These are phyloP conservation scores for Drosophila setosimentum DNA, from an alignment of 2,888 invertebrate genomes.

Conservation along the genomic window DNA sequence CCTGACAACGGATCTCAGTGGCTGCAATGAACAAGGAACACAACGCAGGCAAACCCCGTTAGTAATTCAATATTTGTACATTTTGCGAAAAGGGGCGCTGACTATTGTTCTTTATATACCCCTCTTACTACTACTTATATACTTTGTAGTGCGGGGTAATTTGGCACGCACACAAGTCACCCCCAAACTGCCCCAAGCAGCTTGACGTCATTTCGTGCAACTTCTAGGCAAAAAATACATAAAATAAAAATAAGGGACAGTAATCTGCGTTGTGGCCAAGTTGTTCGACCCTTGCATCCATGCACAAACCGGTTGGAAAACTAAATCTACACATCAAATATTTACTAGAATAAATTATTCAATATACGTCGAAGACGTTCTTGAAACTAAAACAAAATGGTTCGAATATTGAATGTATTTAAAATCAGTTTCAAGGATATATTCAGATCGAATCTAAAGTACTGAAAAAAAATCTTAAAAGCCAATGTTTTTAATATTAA, in stretches of 20 bases:
- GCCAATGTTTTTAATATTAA: background rate
- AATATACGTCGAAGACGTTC: background rate
- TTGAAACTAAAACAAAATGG: background rate
- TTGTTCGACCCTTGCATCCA: background rate
- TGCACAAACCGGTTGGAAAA: background rate
- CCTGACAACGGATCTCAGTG: conserved; percentile 96
- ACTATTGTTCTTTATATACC: conserved; percentile 5
- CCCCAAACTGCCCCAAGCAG: conserved; percentile 19
- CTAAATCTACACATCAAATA: background rate
- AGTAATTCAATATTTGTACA: conserved; percentile 67
- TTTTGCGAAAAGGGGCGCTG: conserved; percentile 32
- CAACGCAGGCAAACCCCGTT: conserved; percentile 6
- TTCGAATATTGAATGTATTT: background rate
- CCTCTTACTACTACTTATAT: background rate
- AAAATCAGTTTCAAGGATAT: background rate
- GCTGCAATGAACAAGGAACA: conserved; percentile 86
- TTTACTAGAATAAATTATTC: background rate
- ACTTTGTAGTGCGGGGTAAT: conserved; percentile 35
- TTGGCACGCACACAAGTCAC: conserved; percentile 17
- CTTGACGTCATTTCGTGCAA: conserved; percentile 24
- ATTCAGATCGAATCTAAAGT: background rate
- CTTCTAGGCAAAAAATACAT: background rate
- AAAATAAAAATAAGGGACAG: background rate
- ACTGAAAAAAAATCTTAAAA: background rate
- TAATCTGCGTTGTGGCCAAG: background rate